Percentiles rank a stretch among this genome's conserved stretches.
Conservation (phyloP, 2,797 vertebrate genomes). For the Thamnophis elegans region DNA sequence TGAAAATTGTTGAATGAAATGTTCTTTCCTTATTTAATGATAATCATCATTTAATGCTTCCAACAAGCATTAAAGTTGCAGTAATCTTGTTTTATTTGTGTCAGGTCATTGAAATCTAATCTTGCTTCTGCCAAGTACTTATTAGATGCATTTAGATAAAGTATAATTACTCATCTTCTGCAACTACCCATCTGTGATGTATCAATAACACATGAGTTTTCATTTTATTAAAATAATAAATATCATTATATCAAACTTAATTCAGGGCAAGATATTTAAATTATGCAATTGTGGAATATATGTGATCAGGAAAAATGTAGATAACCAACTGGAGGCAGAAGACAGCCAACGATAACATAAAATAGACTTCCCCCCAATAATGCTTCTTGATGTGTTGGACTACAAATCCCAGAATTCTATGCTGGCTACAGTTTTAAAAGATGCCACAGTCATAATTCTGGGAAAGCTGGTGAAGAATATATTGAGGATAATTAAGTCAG, state of each 20-base stretch:
- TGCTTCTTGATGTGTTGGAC: conserved; percentile 1
- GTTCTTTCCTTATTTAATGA: neutral
- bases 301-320: neutral
- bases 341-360: conserved; percentile 22
- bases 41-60: neutral
- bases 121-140: neutral
- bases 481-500: conserved; percentile 37
- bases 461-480: neutral
- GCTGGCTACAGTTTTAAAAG: neutral
- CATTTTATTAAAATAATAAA: conserved; percentile 31
- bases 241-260: conserved; percentile 59
- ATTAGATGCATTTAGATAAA: neutral
- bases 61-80: neutral
- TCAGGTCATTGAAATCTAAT: neutral
- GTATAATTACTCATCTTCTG: neutral
- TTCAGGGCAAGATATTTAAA: conserved; percentile 48
- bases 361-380: conserved; percentile 1
- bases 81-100: neutral
- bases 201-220: neutral
- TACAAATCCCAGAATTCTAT: neutral
- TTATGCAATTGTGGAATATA: neutral
- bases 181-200: neutral
- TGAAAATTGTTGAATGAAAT: neutral
- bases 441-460: neutral
- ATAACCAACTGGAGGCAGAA: neutral